phyloP scores from a whole-genome alignment of 2,113 vertebrate genomes.

The Tachysurus vachellii region DNA sequence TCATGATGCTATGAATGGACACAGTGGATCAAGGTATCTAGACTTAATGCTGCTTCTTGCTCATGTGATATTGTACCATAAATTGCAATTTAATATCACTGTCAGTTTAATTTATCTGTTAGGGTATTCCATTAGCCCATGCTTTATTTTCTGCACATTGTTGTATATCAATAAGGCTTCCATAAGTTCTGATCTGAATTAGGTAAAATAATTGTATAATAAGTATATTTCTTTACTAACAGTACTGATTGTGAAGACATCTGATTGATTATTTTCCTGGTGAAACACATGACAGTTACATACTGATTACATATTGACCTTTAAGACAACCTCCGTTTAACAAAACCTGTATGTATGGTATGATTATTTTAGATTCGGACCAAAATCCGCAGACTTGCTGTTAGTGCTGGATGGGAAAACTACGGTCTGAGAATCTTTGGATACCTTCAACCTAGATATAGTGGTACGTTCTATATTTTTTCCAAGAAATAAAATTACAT shows the following conservation, averaged over 20 bases:
- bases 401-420: slow-evolving; percentile 1
- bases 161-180: background rate
- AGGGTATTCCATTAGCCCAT: too few relatives aligned
- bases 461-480: slow-evolving; percentile 1
- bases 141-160: too few relatives aligned
- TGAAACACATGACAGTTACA: background rate
- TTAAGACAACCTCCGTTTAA: background rate
- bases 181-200: background rate
- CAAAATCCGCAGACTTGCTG: slow-evolving; percentile 26
- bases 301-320: background rate
- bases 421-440: slow-evolving; percentile 51
- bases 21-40: too few relatives aligned
- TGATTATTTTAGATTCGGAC: slow-evolving; percentile 25
- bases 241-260: background rate
- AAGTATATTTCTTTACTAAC: background rate
- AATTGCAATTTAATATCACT: too few relatives aligned
- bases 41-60: too few relatives aligned
- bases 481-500: background rate
- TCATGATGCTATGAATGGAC: too few relatives aligned
- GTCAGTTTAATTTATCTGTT: too few relatives aligned
- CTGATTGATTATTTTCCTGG: background rate
- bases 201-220: background rate
- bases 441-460: slow-evolving; percentile 28
- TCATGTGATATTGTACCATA: too few relatives aligned
- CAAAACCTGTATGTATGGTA: background rate